Evolutionary conservation across 2,113 vertebrate genomes (phyloP), one percentile per base, ranked within the genome.

Genomic region (Acinonyx jubatus): DNA sequence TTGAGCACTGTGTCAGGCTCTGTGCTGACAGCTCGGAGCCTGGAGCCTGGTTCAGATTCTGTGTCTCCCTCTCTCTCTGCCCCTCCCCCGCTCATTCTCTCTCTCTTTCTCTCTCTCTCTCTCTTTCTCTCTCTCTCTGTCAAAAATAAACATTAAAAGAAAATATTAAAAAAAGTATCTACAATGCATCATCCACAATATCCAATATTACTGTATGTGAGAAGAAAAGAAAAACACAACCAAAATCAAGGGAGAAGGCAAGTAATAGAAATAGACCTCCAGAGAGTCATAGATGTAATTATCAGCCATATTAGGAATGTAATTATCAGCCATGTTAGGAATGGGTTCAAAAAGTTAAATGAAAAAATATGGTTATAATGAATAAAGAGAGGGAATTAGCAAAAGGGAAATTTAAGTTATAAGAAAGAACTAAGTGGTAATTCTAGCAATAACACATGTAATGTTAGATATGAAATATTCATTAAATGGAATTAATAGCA

Each of bases 221-320:
- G n/a, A 81, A 90, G 27, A 94, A 96, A 89, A 8, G 88, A 86
- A 93, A 84, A 84, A 48, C 65, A 27, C 27, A 55, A 89, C 48
- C 10, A 82, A 1, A 41, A 25, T 74, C 45, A 94, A 93, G 50
- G 48, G 27, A 23, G 66, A 83, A 48, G 33, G 12, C 19, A 92
- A 76, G 45, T 16, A 68, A 38, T 16, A 74, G 12, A 88, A 94
- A 27, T 2, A 83, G 84, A 90, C 7, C 19, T 4, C 14, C 15
- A 52, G 38, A 87, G 92, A 16, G 3, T 41, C 31, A 65, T 38
- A 66, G 61, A 38, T 78, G 4, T 16, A 33, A 79, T 73, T 50
- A 87, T 21, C 36, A 94, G n/a, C 73, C 21, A n/a, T 63, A 18
- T 71, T 73, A 93, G 50, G 73, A 93, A 83, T 68, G 23, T 16